A percentile compares a stretch with the other conserved stretches of the same genome.
Conservation (phyloP, 2,113 vertebrate species). For the Tetraodon nigroviridis region DNA sequence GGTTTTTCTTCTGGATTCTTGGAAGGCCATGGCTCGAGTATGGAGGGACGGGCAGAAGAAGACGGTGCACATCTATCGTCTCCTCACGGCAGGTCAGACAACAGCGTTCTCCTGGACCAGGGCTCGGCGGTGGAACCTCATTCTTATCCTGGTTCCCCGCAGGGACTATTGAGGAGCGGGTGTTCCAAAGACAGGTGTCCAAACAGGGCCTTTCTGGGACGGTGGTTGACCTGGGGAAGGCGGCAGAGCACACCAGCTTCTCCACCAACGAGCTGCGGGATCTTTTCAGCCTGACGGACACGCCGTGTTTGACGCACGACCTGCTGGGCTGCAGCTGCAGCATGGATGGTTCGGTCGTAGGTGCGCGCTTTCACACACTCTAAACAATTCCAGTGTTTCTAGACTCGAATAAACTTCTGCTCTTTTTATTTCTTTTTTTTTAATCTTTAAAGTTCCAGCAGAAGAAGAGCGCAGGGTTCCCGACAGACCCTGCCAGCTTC, state of each 20-base stretch:
- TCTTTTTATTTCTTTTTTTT: constrained; percentile 4
- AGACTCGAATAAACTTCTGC: too few relatives aligned
- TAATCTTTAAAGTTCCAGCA: constrained; percentile 67
- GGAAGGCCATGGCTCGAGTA: constrained; percentile 93
- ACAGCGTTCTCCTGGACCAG: not conserved
- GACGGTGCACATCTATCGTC: constrained; percentile 90
- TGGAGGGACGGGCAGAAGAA: constrained; percentile 96
- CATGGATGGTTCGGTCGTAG: constrained; percentile 67
- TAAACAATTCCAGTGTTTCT: not conserved
- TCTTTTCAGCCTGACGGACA: constrained; percentile 86
- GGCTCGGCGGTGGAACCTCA: too few relatives aligned
- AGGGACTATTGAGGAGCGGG: constrained; percentile 97
- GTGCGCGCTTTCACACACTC: constrained; percentile 49
- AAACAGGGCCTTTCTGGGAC: constrained; percentile 94
- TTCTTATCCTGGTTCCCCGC: not conserved
- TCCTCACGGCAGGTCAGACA: constrained; percentile 88
- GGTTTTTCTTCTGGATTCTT: not conserved
- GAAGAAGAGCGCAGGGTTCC: constrained; percentile 50
- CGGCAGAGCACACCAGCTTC: constrained; percentile 86
- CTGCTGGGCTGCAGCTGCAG: constrained; percentile 84
- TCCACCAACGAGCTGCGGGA: constrained; percentile 87
- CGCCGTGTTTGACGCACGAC: constrained; percentile 86
- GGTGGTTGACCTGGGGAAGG: constrained; percentile 87
- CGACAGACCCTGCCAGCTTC: constrained; percentile 80
- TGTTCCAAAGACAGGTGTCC: constrained; percentile 96